phyloP scores from a whole-genome alignment of 2,797 vertebrate species.

The Neostethus bicornis region DNA sequence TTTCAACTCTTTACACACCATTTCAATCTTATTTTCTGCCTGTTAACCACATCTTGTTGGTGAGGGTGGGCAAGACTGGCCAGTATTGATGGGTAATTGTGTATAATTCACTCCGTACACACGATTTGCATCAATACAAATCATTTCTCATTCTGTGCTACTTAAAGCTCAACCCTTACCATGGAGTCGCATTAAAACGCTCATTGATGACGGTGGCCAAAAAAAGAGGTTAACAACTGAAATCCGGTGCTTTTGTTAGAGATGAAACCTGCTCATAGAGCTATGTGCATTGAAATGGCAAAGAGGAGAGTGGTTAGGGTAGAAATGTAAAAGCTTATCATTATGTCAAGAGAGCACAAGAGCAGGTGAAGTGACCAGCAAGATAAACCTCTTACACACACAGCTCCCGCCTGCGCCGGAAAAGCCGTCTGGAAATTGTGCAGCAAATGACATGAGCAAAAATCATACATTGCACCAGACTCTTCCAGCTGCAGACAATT shows the following conservation, averaged over 20 bases:
- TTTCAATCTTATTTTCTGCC: slow-evolving; percentile 99
- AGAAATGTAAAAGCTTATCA: slow-evolving; percentile 19
- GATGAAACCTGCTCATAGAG: slow-evolving; percentile 27
- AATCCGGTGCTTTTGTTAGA: slow-evolving; percentile 45
- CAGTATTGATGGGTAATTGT: slow-evolving; percentile 97
- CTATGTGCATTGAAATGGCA: slow-evolving; percentile 10
- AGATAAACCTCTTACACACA: slow-evolving; percentile 4
- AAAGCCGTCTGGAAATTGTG: slow-evolving; percentile 31
- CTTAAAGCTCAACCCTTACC: slow-evolving; percentile 84
- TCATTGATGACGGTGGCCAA: slow-evolving; percentile 80
- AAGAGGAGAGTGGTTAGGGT: slow-evolving; percentile 19
- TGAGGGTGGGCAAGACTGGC: slow-evolving; percentile 95
- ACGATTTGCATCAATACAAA: slow-evolving; percentile 93
- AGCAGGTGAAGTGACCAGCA: slow-evolving; percentile 35
- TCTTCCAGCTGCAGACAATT: slow-evolving; percentile 77
- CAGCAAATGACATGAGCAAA: slow-evolving; percentile 42
- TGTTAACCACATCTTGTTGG: slow-evolving; percentile 99
- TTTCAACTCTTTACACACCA: slow-evolving; percentile 99
- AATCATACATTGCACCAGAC: slow-evolving; percentile 59
- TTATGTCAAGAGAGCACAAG: not conserved
- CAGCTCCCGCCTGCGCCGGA: slow-evolving; percentile 15
- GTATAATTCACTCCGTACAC: slow-evolving; percentile 93
- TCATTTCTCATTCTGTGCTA: slow-evolving; percentile 87
- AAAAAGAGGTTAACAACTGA: slow-evolving; percentile 67
- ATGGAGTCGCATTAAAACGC: slow-evolving; percentile 86